Conservation (phyloP, 2,113 vertebrate genomes). For the Grus americana region DNA sequence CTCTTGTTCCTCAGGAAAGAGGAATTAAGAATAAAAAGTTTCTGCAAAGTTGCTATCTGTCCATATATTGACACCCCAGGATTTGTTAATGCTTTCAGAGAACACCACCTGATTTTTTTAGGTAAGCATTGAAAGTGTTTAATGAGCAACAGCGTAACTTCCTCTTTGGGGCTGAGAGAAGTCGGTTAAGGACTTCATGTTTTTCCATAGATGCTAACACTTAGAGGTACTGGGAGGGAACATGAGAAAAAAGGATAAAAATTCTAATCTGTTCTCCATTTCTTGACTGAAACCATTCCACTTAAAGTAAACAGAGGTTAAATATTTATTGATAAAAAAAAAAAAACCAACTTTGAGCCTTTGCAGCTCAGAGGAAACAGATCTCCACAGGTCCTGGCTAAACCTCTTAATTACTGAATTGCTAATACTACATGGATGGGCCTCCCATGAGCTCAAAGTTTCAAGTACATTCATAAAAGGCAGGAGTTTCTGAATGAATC, state of each 20-base stretch:
- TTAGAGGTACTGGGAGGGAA: neutral
- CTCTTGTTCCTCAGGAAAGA: neutral
- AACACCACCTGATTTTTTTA: neutral
- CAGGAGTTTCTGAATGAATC: neutral
- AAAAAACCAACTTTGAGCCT: neutral
- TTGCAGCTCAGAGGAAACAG: neutral
- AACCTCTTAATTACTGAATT: neutral
- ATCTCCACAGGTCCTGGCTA: neutral
- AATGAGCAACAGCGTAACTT: neutral
- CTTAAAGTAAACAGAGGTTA: neutral
- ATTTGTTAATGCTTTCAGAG: conserved; percentile 12
- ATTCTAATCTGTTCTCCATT: neutral
- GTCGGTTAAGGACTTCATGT: neutral
- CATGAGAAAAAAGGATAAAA: neutral
- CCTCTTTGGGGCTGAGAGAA: neutral
- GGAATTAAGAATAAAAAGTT: conserved; percentile 36
- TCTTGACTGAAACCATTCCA: neutral
- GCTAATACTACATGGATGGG: neutral
- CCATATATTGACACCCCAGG: neutral
- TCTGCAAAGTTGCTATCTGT: neutral
- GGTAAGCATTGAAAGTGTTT: neutral
- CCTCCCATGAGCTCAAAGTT: neutral
- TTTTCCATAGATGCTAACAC: neutral
- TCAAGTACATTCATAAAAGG: neutral
- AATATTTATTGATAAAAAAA: neutral